Evolutionary conservation across 92 coral and sea anemone genomes (phyloP).

Genomic region (Hydrozoanthus gracilis): DNA sequence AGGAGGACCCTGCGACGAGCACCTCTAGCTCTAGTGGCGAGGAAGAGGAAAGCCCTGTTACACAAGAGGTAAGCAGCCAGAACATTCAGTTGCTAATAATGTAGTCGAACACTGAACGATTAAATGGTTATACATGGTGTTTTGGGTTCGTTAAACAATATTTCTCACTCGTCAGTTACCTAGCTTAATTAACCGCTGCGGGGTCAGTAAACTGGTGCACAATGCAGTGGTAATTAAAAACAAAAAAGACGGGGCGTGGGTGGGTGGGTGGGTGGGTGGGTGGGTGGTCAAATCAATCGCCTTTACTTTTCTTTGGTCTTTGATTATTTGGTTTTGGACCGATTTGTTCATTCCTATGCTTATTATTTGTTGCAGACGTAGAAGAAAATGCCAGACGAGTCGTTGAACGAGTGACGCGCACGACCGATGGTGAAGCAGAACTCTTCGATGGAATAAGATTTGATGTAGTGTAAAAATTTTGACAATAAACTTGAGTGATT

Average conservation of each 20-base stretch:
- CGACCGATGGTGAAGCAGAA: neutral
- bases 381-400: neutral
- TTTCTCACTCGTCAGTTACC: neutral
- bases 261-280: no score
- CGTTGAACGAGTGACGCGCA: neutral
- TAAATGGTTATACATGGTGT: constrained; percentile 4
- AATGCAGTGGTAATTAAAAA: no score
- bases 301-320: no score
- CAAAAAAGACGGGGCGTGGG: no score
- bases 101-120: constrained; percentile 1
- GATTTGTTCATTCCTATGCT: no score
- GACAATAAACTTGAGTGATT: neutral
- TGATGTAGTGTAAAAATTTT: neutral
- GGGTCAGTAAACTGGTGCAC: no score
- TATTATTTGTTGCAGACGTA: no score
- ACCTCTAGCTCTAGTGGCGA: neutral
- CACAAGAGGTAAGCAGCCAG: constrained; percentile 3
- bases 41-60: neutral
- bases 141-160: neutral
- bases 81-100: neutral
- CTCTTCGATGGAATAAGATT: neutral
- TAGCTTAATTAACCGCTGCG: neutral
- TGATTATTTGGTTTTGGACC: no score
- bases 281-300: no score
- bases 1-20: neutral